These are phyloP conservation scores for Sinodicranocentrus sp. DNA, from an alignment of 2,888 invertebrate species.

Conservation along the genomic window DNA sequence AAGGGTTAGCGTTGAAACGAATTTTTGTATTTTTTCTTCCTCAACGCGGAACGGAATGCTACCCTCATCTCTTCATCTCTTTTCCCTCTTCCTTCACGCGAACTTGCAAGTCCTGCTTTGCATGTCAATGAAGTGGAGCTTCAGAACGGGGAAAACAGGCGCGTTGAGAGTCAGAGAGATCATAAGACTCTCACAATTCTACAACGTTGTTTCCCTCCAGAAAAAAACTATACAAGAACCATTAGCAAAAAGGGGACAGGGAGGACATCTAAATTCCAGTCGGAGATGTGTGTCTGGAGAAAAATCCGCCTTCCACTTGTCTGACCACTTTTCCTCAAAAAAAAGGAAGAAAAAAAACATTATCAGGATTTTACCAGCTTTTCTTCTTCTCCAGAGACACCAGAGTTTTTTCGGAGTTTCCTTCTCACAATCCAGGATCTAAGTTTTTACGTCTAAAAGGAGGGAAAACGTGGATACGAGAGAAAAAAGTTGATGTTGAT, in stretches of 20 bases:
- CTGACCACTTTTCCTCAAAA: conserved; percentile 30
- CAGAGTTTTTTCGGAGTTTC: background rate
- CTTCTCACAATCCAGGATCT: background rate
- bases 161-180: background rate
- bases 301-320: conserved; percentile 60
- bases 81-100: conserved; percentile 13
- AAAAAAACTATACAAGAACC: background rate
- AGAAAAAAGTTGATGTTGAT: conserved; percentile 28
- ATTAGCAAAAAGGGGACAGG: background rate
- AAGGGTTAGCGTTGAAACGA: background rate
- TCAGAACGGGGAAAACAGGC: background rate
- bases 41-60: background rate
- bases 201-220: background rate
- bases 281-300: conserved; percentile 32
- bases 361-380: conserved; percentile 2
- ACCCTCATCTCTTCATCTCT: background rate
- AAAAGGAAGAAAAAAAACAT: conserved; percentile 41
- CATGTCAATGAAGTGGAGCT: conserved; percentile 37
- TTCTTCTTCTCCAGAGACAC: background rate
- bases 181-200: background rate
- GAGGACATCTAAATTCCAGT: conserved; percentile 38
- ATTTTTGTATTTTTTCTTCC: conserved; percentile 11
- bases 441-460: background rate
- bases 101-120: conserved; percentile 33
- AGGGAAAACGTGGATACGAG: conserved; percentile 2